Base-by-base conservation (phyloP, 2,888 invertebrate genomes). In the Muschampia plurimacula region DNA sequence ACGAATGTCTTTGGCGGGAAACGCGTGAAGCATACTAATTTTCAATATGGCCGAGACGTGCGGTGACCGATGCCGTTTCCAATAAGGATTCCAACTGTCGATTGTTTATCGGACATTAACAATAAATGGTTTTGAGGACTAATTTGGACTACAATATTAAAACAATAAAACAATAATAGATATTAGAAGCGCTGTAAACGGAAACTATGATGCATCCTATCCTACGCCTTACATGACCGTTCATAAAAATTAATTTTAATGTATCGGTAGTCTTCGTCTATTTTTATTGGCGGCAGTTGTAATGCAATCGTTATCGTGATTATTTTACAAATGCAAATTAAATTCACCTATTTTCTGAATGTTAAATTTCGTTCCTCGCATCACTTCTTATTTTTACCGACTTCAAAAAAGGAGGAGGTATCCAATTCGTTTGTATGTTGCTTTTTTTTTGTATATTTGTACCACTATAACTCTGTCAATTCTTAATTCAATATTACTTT, bases 1-100 rank as follows among this genome's bases (percentile, higher is more conserved):
- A 85, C 87, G 88, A 86, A 89, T 86, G 88, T 87, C 90, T 92
- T 92, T 90, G 90, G 88, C 88, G 88, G 89, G 83, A 86, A 82
- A 88, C 89, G 86, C 82, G 86, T 79, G 78, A 74, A 74, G 93
- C 88, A 92, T 93, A 90, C 79, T 87, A 85, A 91, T 88, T 80
- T 74, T 73, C 71, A 80, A 83, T 79, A 86, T 85, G 86, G 86
- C 84, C 83, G 79, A 84, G n/a, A n/a, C 84, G 83, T 82, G 84
- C 86, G 86, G 82, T 84, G 84, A 83, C 83, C 85, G 84, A 15
- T 55, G 55, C 80, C 83, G 79, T 68, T 74, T 77, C 75, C 77
- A 79, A 79, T 78, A 82, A 77, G 81, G 82, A 83, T 82, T 82
- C 83, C 81, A 82, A 80, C 76, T 76, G 77, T 77, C 77, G 83